Base-by-base conservation (phyloP, 2,888 invertebrate genomes). In the Acleris literana region DNA sequence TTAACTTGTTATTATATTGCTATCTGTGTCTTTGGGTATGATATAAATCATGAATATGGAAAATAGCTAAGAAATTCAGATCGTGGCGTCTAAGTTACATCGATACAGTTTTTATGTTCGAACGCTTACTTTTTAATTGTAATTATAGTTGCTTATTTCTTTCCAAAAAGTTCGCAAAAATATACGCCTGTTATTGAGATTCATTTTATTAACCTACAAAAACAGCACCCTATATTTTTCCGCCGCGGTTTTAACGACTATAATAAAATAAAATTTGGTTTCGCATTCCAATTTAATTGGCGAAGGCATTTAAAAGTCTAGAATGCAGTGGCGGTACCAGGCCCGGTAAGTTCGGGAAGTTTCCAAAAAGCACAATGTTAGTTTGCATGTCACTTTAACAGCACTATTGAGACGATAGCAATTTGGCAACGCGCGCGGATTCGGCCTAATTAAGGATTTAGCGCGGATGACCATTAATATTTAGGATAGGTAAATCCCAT, bases 391-490 rank as follows among this genome's bases (percentile, higher is more conserved):
- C 65, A 61, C 56, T 61, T 56, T 61, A 66, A 66, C 65, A 52
- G 61, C 48, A 29, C 56, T 55, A 51, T 65, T 61, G 39, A 56
- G 61, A 56, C 61, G 22, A 61, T 20, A 61, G 65, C 49, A 55
- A 65, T 65, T 65, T 65, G 64, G 64, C 64, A 64, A 52, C 59
- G 54, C 64, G 49, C 54, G 44, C 44, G 25, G 53, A 13, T 56
- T 49, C 5, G 54, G 49, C 18, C 49, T 55, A 43, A 65, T 65
- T 65, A 55, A 59, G 63, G 22, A 43, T 20, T 56, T 18, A 51
- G 57, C 56, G 7, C 22, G 22, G 25, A 18, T 18, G 18, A 52
- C 22, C 52, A 52, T 52, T 25, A 52, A 52, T 52, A 39, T 52
- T 52, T 52, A 25, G n/a, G 22, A 25, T 22, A 39, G 39, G 39